Base-by-base conservation (phyloP, 2,113 vertebrate species). In the Prunella fulvescens region DNA sequence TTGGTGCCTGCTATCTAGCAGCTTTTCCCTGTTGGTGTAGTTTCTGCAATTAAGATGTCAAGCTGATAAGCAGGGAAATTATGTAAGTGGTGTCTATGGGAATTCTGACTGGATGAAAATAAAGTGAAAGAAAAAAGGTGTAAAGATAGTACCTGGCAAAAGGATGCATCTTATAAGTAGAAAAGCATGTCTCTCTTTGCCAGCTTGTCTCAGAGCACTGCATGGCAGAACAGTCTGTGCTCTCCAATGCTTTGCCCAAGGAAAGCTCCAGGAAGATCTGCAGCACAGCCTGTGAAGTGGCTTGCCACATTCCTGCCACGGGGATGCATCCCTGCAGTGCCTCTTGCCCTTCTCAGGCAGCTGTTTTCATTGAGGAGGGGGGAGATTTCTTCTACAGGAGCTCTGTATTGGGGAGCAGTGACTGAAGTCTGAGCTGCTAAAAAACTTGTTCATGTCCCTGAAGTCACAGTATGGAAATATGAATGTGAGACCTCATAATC, bases 271-370 rank as follows among this genome's bases (percentile, higher is more conserved):
- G 74, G 48, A 81, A 81, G 65, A 14, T 65, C 70, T 76, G 66
- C 37, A 71, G 81, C 0, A 0, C 37, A 71, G 70, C 23, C 35
- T 50, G 58, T 28, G 48, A 66, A 88, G 31, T 17, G 37, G 31
- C 44, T 69, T 2, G 0, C 39, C 37, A 18, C 45, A 29, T 31
- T 65, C 57, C 25, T 44, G 42, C 51, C 1, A 0, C 0, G 0
- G 45, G 47, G 56, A 74, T 19, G 9, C 20, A 56, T 22, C 64
- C 65, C 31, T 42, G 22, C 1, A 0, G 11, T 11, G 24, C 15
- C 51, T 56, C 56, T 24, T 24, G 26, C 26, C 20, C 56, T 93
- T 67, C 51, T 39, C 56, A 56, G 37, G 37, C 48, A 85, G 56
- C 44, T 85, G 48, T 29, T 88, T 40, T 17, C 61, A 60, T 7